A percentile compares a stretch with the other conserved stretches of the same genome.
phyloP scores from a whole-genome alignment of 1,140 invertebrate species.

The Drosophila tani region DNA sequence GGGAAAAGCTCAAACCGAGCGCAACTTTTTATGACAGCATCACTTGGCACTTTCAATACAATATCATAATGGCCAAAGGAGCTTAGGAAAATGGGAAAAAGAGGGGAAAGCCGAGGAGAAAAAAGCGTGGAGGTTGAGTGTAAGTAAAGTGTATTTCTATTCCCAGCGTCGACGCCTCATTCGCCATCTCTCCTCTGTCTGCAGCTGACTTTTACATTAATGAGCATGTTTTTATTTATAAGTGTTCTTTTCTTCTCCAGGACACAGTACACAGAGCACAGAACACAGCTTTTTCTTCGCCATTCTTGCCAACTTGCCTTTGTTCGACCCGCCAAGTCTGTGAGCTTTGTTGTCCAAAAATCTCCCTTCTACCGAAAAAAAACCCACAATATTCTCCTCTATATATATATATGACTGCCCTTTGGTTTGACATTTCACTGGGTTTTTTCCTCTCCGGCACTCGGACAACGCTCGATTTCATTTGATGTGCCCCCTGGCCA shows the following conservation, averaged over 20 bases:
- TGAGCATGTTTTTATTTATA: conserved; percentile 83
- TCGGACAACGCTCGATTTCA: conserved; percentile 71
- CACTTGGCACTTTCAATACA: conserved; percentile 76
- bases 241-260: conserved; percentile 56
- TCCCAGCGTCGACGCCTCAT: conserved; percentile 31
- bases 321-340: conserved; percentile 25
- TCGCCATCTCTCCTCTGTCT: conserved; percentile 22
- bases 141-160: conserved; percentile 72
- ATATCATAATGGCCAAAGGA: conserved; percentile 71
- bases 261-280: neutral
- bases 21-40: conserved; percentile 53
- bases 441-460: conserved; percentile 23
- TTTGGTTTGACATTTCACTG: conserved; percentile 61
- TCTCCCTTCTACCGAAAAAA: neutral
- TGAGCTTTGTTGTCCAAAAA: conserved; percentile 27
- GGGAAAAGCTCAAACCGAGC: conserved; percentile 38
- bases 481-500: conserved; percentile 69
- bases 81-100: conserved; percentile 19
- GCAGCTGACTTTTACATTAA: conserved; percentile 76
- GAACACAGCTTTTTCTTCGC: conserved; percentile 4
- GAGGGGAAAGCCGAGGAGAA: no score
- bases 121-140: conserved; percentile 11
- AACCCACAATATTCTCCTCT: conserved; percentile 3
- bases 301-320: conserved; percentile 19
- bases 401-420: conserved; percentile 7